Evolutionary conservation across 2,888 invertebrate species (phyloP).

Genomic region (Teinopalpus imperialis): DNA sequence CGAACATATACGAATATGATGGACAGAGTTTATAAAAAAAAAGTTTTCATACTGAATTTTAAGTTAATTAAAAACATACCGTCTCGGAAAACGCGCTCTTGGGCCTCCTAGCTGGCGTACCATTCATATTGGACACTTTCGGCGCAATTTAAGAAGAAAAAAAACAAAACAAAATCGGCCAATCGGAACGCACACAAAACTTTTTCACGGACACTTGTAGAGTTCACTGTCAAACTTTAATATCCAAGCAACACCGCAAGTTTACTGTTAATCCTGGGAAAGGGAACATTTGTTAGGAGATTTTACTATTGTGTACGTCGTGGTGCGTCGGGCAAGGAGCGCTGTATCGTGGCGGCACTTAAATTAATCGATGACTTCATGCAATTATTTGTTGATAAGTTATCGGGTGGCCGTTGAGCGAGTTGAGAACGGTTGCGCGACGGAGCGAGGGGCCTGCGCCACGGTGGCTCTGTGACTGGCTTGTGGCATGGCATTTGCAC

Average conservation of each 20-base stretch:
- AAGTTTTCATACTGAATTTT: too few species aligned
- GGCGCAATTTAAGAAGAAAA: conserved; percentile 31
- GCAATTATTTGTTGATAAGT: conserved; percentile 73
- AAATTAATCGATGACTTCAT: conserved; percentile 78
- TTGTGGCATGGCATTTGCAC: too few species aligned
- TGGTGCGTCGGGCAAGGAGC: conserved; percentile 27
- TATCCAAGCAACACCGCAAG: conserved; percentile 40
- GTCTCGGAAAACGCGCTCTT: conserved; percentile 76
- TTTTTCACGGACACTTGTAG: conserved; percentile 74
- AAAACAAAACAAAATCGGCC: conserved; percentile 60
- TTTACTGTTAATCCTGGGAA: conserved; percentile 33
- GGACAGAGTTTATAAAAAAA: too few species aligned
- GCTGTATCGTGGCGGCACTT: conserved; percentile 43
- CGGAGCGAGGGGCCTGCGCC: conserved; percentile 52
- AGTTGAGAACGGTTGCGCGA: conserved; percentile 37
- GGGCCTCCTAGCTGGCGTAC: conserved; percentile 71
- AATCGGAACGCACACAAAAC: conserved; percentile 64
- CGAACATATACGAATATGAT: too few species aligned
- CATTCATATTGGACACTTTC: conserved; percentile 68
- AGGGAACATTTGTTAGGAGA: conserved; percentile 28
- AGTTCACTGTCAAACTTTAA: conserved; percentile 61
- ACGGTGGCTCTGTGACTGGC: conserved; percentile 61
- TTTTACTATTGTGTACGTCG: conserved; percentile 23
- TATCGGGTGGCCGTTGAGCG: conserved; percentile 53
- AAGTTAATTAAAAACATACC: conserved; percentile 48